These are phyloP conservation scores for Pelodytes ibericus DNA, from an alignment of 2,797 vertebrate species.

Conservation along the genomic window DNA sequence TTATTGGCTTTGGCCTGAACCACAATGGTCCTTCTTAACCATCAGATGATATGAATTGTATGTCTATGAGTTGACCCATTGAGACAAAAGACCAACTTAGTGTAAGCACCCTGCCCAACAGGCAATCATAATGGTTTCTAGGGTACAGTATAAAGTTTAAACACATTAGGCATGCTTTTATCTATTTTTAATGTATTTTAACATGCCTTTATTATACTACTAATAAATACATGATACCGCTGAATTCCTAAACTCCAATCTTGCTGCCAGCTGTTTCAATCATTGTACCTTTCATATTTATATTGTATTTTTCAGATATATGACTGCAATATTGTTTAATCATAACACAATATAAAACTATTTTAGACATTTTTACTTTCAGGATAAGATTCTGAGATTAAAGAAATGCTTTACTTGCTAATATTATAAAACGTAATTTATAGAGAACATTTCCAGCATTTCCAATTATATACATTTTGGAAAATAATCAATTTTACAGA, in stretches of 20 bases:
- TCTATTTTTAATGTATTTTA: background rate
- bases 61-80: no score
- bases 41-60: no score
- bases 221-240: background rate
- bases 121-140: no score
- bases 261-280: conserved; percentile 18
- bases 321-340: conserved; percentile 15
- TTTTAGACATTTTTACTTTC: conserved; percentile 39
- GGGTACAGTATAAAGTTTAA: no score
- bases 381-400: conserved; percentile 8
- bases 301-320: conserved; percentile 1
- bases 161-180: background rate
- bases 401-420: background rate
- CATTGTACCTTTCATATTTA: conserved; percentile 2
- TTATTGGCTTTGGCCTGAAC: no score
- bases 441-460: background rate
- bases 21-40: no score
- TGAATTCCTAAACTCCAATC: background rate
- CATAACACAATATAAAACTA: conserved; percentile 11
- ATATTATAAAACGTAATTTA: background rate
- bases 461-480: background rate
- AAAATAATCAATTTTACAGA: background rate
- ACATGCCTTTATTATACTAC: background rate
- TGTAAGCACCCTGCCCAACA: no score
- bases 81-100: no score